A percentile compares a stretch with the other conserved stretches of the same genome.
Evolutionary conservation across 2,113 vertebrate genomes (phyloP).

Genomic region (Meles meles): DNA sequence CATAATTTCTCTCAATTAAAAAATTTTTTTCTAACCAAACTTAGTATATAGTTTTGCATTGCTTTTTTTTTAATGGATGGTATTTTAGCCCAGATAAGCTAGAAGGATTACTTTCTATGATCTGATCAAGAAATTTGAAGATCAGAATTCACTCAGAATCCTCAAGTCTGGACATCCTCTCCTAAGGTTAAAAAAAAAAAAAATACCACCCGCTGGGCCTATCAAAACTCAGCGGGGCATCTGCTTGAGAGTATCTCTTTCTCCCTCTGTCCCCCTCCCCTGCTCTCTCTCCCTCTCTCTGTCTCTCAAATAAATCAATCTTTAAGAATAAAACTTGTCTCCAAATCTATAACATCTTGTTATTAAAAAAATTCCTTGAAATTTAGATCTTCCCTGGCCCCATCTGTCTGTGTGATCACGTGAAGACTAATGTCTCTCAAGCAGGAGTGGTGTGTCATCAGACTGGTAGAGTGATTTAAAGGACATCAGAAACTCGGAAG

Average conservation of each 20-base stretch:
- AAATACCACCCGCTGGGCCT: not conserved
- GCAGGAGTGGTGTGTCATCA: not conserved
- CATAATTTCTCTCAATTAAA: not conserved
- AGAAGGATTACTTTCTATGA: not conserved
- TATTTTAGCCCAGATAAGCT: not conserved
- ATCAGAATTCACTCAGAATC: not conserved
- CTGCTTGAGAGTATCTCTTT: not conserved
- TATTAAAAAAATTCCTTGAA: not conserved
- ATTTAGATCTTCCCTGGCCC: not conserved
- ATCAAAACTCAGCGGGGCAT: not conserved
- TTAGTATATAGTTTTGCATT: not conserved
- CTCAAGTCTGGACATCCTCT: not conserved
- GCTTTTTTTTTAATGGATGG: not conserved
- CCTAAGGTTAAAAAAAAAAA: not conserved
- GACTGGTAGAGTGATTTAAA: not conserved
- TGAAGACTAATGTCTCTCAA: not conserved
- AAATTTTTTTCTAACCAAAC: not conserved
- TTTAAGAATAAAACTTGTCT: not conserved
- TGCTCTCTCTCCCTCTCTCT: not conserved
- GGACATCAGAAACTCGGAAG: not conserved
- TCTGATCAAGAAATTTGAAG: conserved; percentile 30
- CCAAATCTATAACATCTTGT: not conserved
- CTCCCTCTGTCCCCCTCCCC: not conserved
- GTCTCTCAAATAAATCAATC: not conserved
- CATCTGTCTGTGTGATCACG: not conserved